Base-by-base conservation (phyloP, 2,888 invertebrate genomes). In the Nemapogon koenigi region DNA sequence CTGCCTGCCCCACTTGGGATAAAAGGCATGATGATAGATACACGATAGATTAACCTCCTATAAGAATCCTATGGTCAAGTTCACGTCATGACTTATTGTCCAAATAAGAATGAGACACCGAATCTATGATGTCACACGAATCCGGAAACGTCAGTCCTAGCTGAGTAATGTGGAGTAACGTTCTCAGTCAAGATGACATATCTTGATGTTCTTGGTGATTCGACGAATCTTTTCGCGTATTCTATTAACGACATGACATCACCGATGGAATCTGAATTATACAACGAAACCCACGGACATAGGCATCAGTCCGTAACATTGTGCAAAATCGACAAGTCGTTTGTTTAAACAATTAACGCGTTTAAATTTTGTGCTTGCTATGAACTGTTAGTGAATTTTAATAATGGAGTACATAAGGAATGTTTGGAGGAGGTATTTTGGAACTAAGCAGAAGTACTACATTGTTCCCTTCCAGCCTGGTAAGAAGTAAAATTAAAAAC, bases 401-500 rank as follows among this genome's bases (percentile, higher is more conserved):
- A 16, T 18, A 15, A 71, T 73, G 72, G 68, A 73, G 41, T 70
- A 70, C 43, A 33, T 76, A 15, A 72, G 64, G 52, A 59, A 60
- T 49, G 51, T 67, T 41, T 78, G 73, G 73, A 59, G 60, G 40
- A 51, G 61, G 18, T 70, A 62, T 47, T 71, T 78, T 49, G 72
- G 57, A 37, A 55, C 53, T 41, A 56, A 55, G n/a, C 62, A 58
- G 4, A 75, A 61, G 50, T 67, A 57, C 47, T 54, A 66, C 13
- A 72, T 72, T 42, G 59, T 78, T 38, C 76, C 76, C 3, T 78
- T 71, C 57, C 60, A 66, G 46, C 78, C 78, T 64, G 73, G 78
- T 76, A 62, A 49, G 18, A n/a, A n/a, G n/a, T n/a, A n/a, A n/a
- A n/a, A n/a, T n/a, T n/a, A n/a, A n/a, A n/a, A n/a, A n/a, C n/a